phyloP scores from a whole-genome alignment of 1,140 invertebrate genomes.

The Trypoxylus dichotomus region DNA sequence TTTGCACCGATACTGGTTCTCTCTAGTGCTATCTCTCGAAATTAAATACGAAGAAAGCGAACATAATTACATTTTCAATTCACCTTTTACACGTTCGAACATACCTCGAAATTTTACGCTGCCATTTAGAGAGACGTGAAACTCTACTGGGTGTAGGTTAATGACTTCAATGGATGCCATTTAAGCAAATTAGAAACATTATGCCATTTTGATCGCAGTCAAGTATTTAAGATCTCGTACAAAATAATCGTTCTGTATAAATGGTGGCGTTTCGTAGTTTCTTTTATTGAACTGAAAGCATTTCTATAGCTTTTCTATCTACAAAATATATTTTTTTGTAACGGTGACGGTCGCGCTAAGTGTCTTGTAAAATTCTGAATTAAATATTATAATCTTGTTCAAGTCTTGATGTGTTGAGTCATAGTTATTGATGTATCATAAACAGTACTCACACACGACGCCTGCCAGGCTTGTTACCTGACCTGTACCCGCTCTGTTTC shows the following conservation, averaged over 20 bases:
- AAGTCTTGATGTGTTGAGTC: no score
- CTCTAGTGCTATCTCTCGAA: not conserved
- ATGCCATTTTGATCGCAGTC: not conserved
- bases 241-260: not conserved
- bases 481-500: no score
- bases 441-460: no score
- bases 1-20: not conserved
- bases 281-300: not conserved
- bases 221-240: not conserved
- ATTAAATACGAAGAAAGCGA: not conserved
- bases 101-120: not conserved
- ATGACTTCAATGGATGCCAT: not conserved
- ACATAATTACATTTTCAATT: slow-evolving; percentile 10
- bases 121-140: not conserved
- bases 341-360: no score
- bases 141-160: not conserved
- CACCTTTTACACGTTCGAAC: not conserved
- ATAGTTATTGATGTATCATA: no score
- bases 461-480: no score
- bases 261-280: not conserved
- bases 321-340: no score
- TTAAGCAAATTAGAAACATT: not conserved
- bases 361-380: no score
- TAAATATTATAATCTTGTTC: no score
- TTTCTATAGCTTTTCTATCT: not conserved